Evolutionary conservation across 1,140 invertebrate genomes (phyloP).

Genomic region (Camponotus vicinus): DNA sequence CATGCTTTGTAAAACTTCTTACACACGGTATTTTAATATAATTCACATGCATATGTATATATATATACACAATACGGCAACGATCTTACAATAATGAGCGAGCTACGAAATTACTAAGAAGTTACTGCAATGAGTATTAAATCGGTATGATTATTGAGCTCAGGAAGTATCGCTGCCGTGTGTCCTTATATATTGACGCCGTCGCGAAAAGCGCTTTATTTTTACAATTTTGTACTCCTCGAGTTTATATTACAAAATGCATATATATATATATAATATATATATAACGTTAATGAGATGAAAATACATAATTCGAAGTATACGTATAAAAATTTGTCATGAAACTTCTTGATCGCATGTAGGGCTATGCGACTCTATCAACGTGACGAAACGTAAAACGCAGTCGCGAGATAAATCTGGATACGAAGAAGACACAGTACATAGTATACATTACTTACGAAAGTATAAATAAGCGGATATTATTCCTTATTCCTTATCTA

Average conservation of each 20-base stretch:
- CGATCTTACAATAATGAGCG: background rate
- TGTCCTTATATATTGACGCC: background rate
- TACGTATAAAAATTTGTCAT: constrained; percentile 8
- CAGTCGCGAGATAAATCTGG: background rate
- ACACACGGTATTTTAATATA: constrained; percentile 54
- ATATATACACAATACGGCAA: constrained; percentile 29
- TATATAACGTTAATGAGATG: background rate
- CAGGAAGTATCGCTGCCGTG: background rate
- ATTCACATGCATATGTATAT: constrained; percentile 49
- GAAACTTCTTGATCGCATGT: background rate
- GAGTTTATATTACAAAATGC: constrained; percentile 13
- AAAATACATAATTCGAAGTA: background rate
- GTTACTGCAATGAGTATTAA: constrained; percentile 34
- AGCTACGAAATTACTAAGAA: constrained; percentile 5
- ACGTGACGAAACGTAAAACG: background rate
- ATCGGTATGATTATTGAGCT: background rate
- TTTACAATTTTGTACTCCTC: constrained; percentile 25
- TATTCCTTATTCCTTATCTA: background rate
- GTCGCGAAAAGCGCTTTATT: background rate
- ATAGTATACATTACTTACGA: background rate
- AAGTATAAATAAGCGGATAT: background rate
- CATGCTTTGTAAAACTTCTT: constrained; percentile 70
- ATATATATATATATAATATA: background rate
- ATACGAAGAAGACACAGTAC: background rate
- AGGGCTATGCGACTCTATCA: background rate